Conservation (phyloP, 2,113 vertebrate species). For the Haemorhous mexicanus region DNA sequence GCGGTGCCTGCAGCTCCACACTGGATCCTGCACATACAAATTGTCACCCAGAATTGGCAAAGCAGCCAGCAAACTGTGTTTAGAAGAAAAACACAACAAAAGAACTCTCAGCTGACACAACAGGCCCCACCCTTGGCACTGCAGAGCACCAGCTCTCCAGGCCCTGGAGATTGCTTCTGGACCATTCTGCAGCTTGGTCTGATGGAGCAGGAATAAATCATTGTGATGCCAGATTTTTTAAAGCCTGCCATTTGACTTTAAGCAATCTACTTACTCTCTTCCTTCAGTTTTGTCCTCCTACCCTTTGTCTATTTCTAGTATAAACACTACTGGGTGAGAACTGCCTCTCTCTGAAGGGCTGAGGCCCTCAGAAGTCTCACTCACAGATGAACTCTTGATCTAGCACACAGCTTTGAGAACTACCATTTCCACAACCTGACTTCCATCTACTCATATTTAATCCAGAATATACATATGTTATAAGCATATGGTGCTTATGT, state of each 20-base stretch:
- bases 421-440: neutral
- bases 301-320: neutral
- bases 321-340: neutral
- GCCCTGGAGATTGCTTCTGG: neutral
- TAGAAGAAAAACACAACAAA: neutral
- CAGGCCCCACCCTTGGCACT: neutral
- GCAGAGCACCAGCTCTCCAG: neutral
- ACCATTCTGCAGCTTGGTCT: neutral
- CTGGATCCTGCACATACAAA: neutral
- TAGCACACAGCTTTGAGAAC: neutral
- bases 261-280: neutral
- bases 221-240: neutral
- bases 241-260: neutral
- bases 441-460: neutral
- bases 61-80: neutral
- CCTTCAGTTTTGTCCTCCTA: neutral
- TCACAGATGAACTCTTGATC: neutral
- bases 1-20: fast-evolving
- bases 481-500: neutral
- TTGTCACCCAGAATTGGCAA: neutral
- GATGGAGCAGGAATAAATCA: neutral
- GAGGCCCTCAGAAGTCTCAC: neutral
- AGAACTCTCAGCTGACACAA: neutral
- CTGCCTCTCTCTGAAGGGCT: neutral
- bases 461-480: neutral